phyloP scores from a whole-genome alignment of 2,797 vertebrate genomes.

The Luscinia megarhynchos region DNA sequence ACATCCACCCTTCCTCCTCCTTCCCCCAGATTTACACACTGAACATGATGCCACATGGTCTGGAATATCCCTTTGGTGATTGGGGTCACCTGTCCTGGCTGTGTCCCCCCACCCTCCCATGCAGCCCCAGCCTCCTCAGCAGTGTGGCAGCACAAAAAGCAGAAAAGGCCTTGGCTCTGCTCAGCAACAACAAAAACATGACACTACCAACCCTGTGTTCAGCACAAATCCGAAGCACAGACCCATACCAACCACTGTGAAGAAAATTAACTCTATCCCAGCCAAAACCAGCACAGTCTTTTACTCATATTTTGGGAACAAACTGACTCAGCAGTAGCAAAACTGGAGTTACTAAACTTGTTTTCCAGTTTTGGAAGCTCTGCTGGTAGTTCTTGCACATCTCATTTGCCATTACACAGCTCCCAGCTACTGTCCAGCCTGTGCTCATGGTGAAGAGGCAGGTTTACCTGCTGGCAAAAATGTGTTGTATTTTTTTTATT shows the following conservation, averaged over 20 bases:
- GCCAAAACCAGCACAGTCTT: not conserved
- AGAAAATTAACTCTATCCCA: not conserved
- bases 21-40: rapidly evolving
- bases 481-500: rapidly evolving
- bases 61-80: not conserved
- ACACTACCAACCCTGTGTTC: rapidly evolving
- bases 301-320: not conserved
- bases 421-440: not conserved
- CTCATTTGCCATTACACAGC: not conserved
- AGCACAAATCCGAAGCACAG: not conserved
- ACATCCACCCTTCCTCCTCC: rapidly evolving
- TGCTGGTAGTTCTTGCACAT: not conserved
- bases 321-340: not conserved
- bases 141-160: rapidly evolving
- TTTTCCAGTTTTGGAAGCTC: not conserved
- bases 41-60: rapidly evolving
- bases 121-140: not conserved
- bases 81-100: not conserved
- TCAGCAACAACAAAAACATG: not conserved
- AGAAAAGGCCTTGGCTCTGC: not conserved
- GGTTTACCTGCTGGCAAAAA: not conserved
- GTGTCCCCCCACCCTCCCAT: not conserved
- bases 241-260: not conserved
- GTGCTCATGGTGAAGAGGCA: not conserved
- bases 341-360: not conserved